These are phyloP conservation scores for Allophyes oxyacanthae DNA, from an alignment of 2,888 invertebrate species.

Conservation along the genomic window DNA sequence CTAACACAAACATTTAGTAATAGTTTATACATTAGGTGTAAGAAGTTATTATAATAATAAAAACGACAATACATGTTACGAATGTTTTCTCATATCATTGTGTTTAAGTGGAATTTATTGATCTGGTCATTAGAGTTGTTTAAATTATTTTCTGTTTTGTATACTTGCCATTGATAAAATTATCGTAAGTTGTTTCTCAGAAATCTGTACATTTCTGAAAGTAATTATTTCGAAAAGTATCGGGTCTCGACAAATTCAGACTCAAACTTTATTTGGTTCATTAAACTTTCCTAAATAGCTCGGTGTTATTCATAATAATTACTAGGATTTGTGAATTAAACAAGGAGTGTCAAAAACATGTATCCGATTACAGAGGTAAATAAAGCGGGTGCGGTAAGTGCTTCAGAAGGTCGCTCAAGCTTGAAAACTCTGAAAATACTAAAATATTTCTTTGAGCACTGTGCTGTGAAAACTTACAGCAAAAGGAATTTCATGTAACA, in stretches of 20 bases:
- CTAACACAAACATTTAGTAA: constrained; percentile 60
- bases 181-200: background rate
- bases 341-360: constrained; percentile 13
- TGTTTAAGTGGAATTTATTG: constrained; percentile 54
- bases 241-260: too few species aligned
- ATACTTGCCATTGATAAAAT: background rate
- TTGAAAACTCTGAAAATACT: constrained; percentile 2
- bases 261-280: too few species aligned
- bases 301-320: constrained; percentile 9
- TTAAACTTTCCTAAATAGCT: too few species aligned
- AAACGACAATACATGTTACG: constrained; percentile 85
- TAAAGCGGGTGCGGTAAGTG: constrained; percentile 17
- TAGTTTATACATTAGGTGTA: constrained; percentile 71
- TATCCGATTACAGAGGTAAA: constrained; percentile 16
- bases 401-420: constrained; percentile 13
- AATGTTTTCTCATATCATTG: constrained; percentile 79
- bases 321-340: background rate
- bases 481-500: too few species aligned
- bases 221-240: background rate
- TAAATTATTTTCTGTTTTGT: constrained; percentile 7
- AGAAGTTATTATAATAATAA: constrained; percentile 77
- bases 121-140: constrained; percentile 28
- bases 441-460: constrained; percentile 12
- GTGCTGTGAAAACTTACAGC: too few species aligned
- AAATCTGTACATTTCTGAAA: background rate